Percentiles rank a stretch among this genome's conserved stretches.
Conservation (phyloP, 2,888 invertebrate species). For the Eilema caniola region DNA sequence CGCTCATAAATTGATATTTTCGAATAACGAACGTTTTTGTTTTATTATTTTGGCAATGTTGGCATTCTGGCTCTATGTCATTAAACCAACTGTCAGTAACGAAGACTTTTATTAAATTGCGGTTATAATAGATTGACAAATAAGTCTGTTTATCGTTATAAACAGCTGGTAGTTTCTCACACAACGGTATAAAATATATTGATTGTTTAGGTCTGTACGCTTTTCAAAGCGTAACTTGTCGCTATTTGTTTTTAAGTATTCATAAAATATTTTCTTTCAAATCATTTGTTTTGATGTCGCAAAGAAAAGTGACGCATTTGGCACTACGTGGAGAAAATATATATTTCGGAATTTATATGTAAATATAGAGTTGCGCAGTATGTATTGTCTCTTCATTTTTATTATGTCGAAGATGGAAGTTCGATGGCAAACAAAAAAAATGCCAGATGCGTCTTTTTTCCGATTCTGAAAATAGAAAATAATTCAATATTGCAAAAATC, state of each 20-base stretch:
- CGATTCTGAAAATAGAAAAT: background rate
- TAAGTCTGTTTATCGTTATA: conserved; percentile 11
- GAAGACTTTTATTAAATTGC: background rate
- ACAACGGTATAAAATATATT: background rate
- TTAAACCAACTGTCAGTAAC: conserved; percentile 16
- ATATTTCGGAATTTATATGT: background rate
- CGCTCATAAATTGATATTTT: conserved; percentile 46
- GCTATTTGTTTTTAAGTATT: background rate
- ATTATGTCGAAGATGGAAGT: background rate
- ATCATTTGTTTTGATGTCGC: background rate
- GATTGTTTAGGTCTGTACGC: background rate
- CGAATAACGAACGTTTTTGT: conserved; percentile 41
- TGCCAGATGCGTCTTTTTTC: background rate
- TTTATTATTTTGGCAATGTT: conserved; percentile 33
- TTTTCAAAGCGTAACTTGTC: conserved; percentile 7
- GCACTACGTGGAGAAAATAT: background rate
- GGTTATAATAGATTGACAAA: background rate
- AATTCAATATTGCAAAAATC: conserved; percentile 8
- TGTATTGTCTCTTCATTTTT: background rate
- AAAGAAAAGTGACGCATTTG: background rate
- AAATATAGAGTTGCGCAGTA: background rate
- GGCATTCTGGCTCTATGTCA: conserved; percentile 25
- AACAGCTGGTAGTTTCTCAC: conserved; percentile 16
- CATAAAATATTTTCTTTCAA: background rate
- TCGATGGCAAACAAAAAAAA: background rate